Base-by-base conservation (phyloP, 2,113 vertebrate genomes). In the Nansenia antarctica region DNA sequence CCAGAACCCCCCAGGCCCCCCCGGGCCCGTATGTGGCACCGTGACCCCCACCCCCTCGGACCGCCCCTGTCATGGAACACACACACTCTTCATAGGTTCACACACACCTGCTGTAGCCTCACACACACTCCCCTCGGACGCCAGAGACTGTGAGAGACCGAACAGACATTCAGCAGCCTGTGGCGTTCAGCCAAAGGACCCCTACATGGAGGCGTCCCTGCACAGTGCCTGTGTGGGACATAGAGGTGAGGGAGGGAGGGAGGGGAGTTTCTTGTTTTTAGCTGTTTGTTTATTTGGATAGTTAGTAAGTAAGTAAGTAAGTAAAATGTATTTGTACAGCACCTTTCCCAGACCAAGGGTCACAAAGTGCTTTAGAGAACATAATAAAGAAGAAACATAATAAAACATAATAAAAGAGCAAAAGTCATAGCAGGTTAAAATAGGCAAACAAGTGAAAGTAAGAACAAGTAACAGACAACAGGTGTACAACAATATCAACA, bases 181-280 rank as follows among this genome's bases (percentile, higher is more conserved):
- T 67, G 62, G 42, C 34, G 27, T 29, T 61, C 31, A 7, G 20
- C 54, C 54, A 14, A 35, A 11, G 18, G 31, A 59, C 9, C 18
- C 60, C 35, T 6, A 7, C 7, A 3, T 34, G 30, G 80, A 65
- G 20, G 14, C 18, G 20, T 52, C 22, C 1, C 20, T 35, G 9
- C n/a, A 60, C 47, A 53, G 11, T 2, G 2, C 14, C 39, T 67
- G 63, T 30, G 5, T 22, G 0, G 61, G 35, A 60, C 67, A 37
- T 29, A 22, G 42, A 27, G 82, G 87, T 89, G 55, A 85, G 76
- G 14, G 14, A 20, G 7, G n/a, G 55, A 85, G 76, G 14, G 14
- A 20, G 7, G n/a, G 11, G 7, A 20, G n/a, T n/a, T 49, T 49
- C n/a, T n/a, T 49, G 18, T 20, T n/a, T 49, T 49, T 49, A 7